phyloP scores from a whole-genome alignment of 2,113 vertebrate species.

The Sorex fumeus region DNA sequence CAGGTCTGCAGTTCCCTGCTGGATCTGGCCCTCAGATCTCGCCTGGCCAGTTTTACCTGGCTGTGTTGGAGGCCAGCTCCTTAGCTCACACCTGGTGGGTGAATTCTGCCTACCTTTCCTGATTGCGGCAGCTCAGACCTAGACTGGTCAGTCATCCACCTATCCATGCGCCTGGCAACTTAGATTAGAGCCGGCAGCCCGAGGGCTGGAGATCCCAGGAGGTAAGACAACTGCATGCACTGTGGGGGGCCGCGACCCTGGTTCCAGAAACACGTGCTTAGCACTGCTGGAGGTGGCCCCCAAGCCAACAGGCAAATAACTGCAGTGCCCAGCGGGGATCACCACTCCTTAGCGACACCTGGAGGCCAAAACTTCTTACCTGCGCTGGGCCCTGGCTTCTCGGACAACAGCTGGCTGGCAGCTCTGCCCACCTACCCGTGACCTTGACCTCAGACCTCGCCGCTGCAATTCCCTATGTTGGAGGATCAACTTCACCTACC shows the following conservation, averaged over 20 bases:
- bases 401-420: background rate
- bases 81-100: background rate
- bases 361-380: background rate
- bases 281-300: too few species aligned
- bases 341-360: background rate
- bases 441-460: background rate
- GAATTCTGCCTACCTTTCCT: background rate
- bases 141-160: background rate
- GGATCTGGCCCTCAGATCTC: background rate
- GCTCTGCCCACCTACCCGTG: background rate
- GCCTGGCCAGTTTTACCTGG: background rate
- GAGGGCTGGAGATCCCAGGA: too few species aligned
- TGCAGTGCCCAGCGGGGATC: background rate
- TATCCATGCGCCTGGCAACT: background rate
- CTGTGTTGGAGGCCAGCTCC: background rate
- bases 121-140: background rate
- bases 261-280: too few species aligned
- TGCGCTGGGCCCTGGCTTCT: background rate
- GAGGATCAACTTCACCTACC: background rate
- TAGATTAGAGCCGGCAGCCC: accelerated
- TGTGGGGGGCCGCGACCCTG: too few species aligned
- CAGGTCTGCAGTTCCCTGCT: background rate
- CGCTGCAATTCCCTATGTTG: background rate
- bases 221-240: too few species aligned
- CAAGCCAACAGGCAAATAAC: background rate